phyloP scores from a whole-genome alignment of 2,113 vertebrate species.

The Carollia perspicillata region DNA sequence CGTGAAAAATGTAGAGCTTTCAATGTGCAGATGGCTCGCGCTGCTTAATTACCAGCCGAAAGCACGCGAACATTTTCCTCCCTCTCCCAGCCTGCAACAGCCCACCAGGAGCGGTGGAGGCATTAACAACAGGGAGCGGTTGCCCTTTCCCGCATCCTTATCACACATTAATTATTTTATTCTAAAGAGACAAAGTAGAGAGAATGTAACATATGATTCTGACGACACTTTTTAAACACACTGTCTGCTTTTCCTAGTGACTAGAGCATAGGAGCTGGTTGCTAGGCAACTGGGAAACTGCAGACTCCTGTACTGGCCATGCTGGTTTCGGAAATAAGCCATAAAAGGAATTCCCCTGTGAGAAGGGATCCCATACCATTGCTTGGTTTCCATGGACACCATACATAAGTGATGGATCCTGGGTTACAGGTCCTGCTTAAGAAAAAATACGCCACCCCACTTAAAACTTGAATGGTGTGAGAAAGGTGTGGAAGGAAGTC shows the following conservation, averaged over 20 bases:
- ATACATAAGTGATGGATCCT: constrained; percentile 81
- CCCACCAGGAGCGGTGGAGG: not conserved
- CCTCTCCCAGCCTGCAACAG: constrained; percentile 41
- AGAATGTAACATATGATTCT: constrained; percentile 74
- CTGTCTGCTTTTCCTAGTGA: constrained; percentile 78
- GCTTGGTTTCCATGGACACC: constrained; percentile 85
- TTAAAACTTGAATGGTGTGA: constrained; percentile 21
- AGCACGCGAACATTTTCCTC: not conserved
- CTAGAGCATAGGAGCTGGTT: constrained; percentile 82
- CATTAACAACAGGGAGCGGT: not conserved
- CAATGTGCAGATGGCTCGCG: constrained; percentile 60
- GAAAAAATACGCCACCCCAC: constrained; percentile 65
- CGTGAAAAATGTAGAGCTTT: constrained; percentile 63
- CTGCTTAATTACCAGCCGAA: constrained; percentile 70
- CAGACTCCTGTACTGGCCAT: constrained; percentile 79
- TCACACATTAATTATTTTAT: constrained; percentile 68
- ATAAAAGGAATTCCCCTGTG: constrained; percentile 84
- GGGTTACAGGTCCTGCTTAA: constrained; percentile 75
- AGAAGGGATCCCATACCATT: constrained; percentile 79
- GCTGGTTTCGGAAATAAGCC: constrained; percentile 85
- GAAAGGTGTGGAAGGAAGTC: not conserved
- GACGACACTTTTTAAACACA: constrained; percentile 46
- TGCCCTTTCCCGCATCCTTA: constrained; percentile 54
- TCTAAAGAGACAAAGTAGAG: constrained; percentile 73
- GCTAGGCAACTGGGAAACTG: constrained; percentile 85